Evolutionary conservation across 2,113 vertebrate species (phyloP).

Genomic region (Poeciliopsis prolifica): DNA sequence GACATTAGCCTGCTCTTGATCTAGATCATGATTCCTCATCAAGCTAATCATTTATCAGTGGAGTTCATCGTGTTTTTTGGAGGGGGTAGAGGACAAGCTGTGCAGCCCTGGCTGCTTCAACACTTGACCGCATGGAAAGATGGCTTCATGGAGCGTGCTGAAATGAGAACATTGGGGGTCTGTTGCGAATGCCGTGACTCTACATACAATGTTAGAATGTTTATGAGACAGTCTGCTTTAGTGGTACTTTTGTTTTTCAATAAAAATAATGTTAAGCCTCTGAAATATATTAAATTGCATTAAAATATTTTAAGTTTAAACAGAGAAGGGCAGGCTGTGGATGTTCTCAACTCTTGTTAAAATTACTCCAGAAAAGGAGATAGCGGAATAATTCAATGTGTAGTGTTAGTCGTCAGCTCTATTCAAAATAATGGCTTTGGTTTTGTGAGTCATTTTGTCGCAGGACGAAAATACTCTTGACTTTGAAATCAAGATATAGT

Average conservation of each 20-base stretch:
- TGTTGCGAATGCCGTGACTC: conserved; percentile 39
- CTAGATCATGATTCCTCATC: conserved; percentile 80
- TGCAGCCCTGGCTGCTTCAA: conserved; percentile 58
- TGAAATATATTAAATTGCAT: too few relatives aligned
- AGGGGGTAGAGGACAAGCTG: conserved; percentile 62
- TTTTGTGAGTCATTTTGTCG: too few relatives aligned
- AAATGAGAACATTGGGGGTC: conserved; percentile 66
- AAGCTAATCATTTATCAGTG: conserved; percentile 77
- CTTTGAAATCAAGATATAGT: too few relatives aligned
- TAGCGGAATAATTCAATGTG: too few relatives aligned
- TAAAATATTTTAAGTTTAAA: neutral
- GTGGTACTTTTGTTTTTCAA: neutral
- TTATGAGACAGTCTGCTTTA: neutral
- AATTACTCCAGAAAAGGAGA: too few relatives aligned
- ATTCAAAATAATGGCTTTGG: too few relatives aligned
- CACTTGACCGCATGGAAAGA: conserved; percentile 63
- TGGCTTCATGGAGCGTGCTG: conserved; percentile 49
- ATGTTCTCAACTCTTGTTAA: too few relatives aligned
- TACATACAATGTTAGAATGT: neutral
- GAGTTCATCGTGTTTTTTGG: conserved; percentile 64
- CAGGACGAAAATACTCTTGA: too few relatives aligned
- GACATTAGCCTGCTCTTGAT: conserved; percentile 78
- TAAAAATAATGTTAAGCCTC: too few relatives aligned
- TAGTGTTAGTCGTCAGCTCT: too few relatives aligned
- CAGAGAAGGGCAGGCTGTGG: too few relatives aligned